Percentiles rank a stretch among this genome's conserved stretches.
Conservation (phyloP, 2,888 invertebrate species). For the Julus scanicus region DNA sequence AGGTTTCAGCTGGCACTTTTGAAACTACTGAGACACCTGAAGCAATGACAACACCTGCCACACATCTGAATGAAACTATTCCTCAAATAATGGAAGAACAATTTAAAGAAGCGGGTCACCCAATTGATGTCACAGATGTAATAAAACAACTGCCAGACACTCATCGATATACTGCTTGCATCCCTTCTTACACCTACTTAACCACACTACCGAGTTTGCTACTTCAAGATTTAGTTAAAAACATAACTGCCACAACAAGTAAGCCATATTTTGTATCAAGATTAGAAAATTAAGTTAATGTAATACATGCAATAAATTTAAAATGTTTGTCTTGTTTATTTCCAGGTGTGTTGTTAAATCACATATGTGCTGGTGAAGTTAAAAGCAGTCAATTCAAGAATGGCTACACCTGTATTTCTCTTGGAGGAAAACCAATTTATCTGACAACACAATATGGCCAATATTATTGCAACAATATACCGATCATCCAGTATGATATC, state of each 20-base stretch:
- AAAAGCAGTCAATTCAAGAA: conserved; percentile 48
- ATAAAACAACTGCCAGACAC: conserved; percentile 18
- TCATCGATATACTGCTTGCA: conserved; percentile 44
- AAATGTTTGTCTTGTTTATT: background rate
- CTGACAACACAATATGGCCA: conserved; percentile 32
- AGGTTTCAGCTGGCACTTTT: background rate
- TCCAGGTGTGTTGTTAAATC: conserved; percentile 48
- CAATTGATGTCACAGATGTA: conserved; percentile 40
- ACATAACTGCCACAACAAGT: conserved; percentile 38
- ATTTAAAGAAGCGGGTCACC: conserved; percentile 48
- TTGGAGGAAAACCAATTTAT: conserved; percentile 51
- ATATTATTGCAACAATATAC: conserved; percentile 48
- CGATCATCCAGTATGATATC: conserved; percentile 54
- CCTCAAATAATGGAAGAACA: conserved; percentile 33
- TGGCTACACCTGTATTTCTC: conserved; percentile 41
- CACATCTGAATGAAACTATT: conserved; percentile 14
- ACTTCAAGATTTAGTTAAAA: conserved; percentile 20
- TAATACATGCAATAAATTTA: background rate
- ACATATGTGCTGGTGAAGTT: conserved; percentile 48
- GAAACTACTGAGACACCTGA: conserved; percentile 34
- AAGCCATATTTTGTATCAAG: conserved; percentile 3
- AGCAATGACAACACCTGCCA: background rate
- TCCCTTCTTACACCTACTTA: conserved; percentile 44
- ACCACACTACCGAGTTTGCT: background rate
- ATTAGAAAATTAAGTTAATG: background rate